Conservation (phyloP, 2,888 invertebrate species). For the Cosmia pyralina region DNA sequence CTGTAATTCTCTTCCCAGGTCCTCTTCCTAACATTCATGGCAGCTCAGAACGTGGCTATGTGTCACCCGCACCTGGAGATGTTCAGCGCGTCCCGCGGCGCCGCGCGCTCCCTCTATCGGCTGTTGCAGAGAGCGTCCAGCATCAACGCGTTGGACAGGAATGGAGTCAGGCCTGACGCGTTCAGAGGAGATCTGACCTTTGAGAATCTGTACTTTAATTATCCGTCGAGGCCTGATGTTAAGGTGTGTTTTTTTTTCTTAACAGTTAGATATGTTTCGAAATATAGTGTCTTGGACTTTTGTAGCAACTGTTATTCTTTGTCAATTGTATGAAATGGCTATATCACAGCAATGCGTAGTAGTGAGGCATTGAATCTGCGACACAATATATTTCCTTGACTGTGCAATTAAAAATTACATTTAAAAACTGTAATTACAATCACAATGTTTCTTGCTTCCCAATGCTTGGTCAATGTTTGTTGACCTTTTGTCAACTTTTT, state of each 20-base stretch:
- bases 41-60: constrained; percentile 94
- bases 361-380: too few relatives aligned
- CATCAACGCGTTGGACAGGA: constrained; percentile 75
- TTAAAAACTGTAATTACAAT: too few relatives aligned
- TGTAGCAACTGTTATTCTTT: too few relatives aligned
- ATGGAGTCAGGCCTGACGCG: constrained; percentile 87
- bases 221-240: constrained; percentile 94
- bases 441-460: too few relatives aligned
- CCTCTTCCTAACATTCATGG: constrained; percentile 93
- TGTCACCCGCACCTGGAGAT: constrained; percentile 94
- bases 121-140: constrained; percentile 91
- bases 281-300: too few relatives aligned
- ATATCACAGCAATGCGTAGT: too few relatives aligned
- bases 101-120: constrained; percentile 92
- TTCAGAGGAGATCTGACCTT: constrained; percentile 92
- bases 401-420: too few relatives aligned
- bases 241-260: constrained; percentile 81
- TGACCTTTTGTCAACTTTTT: too few relatives aligned
- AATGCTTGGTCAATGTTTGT: too few relatives aligned
- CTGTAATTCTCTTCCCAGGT: constrained; percentile 78
- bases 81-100: constrained; percentile 93
- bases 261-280: too few relatives aligned
- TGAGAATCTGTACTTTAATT: constrained; percentile 93
- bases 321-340: too few relatives aligned
- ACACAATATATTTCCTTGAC: too few relatives aligned